phyloP scores from a whole-genome alignment of 2,888 invertebrate genomes.

The Apamea crenata region DNA sequence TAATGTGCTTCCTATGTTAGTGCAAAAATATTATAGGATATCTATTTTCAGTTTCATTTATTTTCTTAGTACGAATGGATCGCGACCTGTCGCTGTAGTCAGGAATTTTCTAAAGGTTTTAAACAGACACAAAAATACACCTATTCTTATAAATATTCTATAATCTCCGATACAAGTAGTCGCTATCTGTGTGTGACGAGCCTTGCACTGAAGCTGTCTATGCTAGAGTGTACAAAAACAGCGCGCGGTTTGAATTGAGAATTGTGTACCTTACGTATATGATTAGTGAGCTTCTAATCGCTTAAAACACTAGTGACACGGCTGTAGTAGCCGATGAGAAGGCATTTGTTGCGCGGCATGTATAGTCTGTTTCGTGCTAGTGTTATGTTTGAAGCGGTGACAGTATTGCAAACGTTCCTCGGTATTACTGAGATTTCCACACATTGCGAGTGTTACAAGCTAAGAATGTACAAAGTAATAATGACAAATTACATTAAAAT shows the following conservation, averaged over 20 bases:
- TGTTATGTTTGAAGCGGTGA: slow-evolving; percentile 6
- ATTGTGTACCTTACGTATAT: slow-evolving; percentile 49
- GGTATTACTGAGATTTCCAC: slow-evolving; percentile 19
- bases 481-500: not conserved
- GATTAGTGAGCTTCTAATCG: slow-evolving; percentile 32
- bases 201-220: slow-evolving; percentile 33
- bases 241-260: slow-evolving; percentile 19
- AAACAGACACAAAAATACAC: slow-evolving; percentile 63
- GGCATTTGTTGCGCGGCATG: not conserved
- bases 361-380: not conserved
- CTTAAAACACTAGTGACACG: slow-evolving; percentile 8
- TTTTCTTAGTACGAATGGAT: slow-evolving; percentile 59
- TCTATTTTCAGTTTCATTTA: slow-evolving; percentile 64
- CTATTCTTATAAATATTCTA: slow-evolving; percentile 57
- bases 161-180: slow-evolving; percentile 50
- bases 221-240: slow-evolving; percentile 24
- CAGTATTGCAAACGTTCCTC: not conserved
- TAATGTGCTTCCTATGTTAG: slow-evolving; percentile 70
- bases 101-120: slow-evolving; percentile 40
- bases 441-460: slow-evolving; percentile 18
- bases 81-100: slow-evolving; percentile 41
- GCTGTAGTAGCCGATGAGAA: not conserved
- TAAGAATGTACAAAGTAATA: slow-evolving; percentile 9
- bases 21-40: slow-evolving; percentile 73
- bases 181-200: slow-evolving; percentile 36